These are phyloP conservation scores for Aquatica leii DNA, from an alignment of 2,888 invertebrate species.

Conservation along the genomic window DNA sequence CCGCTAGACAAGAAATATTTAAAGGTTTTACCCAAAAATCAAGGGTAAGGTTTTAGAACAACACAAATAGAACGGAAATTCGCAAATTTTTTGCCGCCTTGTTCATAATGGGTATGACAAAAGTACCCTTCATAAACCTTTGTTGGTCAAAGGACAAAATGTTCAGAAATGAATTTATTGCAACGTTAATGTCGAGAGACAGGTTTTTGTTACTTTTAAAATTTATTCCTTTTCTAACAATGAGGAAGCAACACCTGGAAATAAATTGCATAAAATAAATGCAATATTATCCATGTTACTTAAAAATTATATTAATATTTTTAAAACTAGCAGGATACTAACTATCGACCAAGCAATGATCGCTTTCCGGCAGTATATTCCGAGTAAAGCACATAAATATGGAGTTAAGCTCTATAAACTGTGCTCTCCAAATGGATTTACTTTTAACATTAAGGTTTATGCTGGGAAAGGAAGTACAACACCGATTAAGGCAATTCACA, in stretches of 20 bases:
- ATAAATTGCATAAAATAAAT: no score
- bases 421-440: background rate
- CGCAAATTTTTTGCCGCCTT: background rate
- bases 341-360: background rate
- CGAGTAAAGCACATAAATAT: background rate
- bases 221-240: background rate
- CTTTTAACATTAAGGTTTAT: background rate
- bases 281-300: background rate
- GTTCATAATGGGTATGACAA: background rate
- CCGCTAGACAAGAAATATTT: no score
- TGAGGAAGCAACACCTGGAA: background rate
- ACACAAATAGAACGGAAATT: no score
- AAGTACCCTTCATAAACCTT: background rate
- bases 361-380: background rate
- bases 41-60: no score
- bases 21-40: no score
- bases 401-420: background rate
- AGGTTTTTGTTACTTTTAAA: background rate
- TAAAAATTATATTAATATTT: background rate
- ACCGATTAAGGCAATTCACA: background rate
- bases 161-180: background rate
- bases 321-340: background rate
- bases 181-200: background rate
- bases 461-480: background rate
- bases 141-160: background rate